These are phyloP conservation scores for Falco columbarius DNA, from an alignment of 2,797 vertebrate genomes.

Conservation along the genomic window DNA sequence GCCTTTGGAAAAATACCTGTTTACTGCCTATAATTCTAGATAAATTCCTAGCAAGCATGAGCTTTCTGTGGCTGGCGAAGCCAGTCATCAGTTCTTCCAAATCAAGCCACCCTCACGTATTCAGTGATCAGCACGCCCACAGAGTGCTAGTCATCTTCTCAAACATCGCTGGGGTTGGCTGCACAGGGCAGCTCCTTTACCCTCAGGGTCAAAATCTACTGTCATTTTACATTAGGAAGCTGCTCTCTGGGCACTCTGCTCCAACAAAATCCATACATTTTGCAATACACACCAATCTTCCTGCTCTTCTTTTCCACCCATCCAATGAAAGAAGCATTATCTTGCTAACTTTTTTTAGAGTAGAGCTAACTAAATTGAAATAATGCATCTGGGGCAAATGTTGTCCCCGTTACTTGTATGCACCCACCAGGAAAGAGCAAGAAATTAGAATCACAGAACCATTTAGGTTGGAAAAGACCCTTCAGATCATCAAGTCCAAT, in stretches of 20 bases:
- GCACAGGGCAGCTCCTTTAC: neutral
- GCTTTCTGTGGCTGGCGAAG: neutral
- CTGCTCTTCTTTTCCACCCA: neutral
- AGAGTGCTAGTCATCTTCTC: neutral
- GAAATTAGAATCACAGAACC: neutral
- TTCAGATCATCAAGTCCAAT: neutral
- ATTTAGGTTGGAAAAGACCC: neutral
- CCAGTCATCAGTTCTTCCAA: neutral
- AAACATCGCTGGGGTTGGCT: too few relatives aligned
- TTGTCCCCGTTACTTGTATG: fast-evolving
- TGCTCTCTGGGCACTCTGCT: neutral
- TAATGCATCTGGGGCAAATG: neutral
- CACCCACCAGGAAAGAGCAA: neutral
- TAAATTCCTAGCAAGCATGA: neutral
- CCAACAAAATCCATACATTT: neutral
- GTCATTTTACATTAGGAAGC: neutral
- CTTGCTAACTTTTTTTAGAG: neutral
- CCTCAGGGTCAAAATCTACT: neutral
- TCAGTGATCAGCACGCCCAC: neutral
- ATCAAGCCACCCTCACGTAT: neutral
- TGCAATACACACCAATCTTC: neutral
- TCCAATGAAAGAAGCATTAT: neutral
- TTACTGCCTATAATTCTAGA: neutral
- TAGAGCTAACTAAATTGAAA: neutral
- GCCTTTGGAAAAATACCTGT: neutral